Evolutionary conservation across 1,140 invertebrate genomes (phyloP).

Genomic region (Rhizoglyphus robini): DNA sequence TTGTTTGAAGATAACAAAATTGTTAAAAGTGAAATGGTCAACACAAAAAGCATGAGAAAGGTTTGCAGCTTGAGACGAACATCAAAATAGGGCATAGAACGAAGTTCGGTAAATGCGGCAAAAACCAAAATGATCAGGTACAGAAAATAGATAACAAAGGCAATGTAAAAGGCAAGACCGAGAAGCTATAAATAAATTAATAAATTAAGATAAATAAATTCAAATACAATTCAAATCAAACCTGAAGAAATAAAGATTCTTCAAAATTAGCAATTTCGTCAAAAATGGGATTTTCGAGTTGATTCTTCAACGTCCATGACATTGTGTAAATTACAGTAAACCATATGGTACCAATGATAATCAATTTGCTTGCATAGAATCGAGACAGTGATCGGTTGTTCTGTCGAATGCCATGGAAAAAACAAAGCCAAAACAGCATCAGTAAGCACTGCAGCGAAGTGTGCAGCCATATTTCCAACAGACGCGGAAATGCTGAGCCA

Average conservation of each 20-base stretch:
- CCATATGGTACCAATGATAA: slow-evolving; percentile 76
- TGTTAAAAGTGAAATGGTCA: slow-evolving; percentile 59
- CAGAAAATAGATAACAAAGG: slow-evolving; percentile 64
- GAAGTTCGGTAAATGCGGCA: slow-evolving; percentile 77
- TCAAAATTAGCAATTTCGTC: slow-evolving; percentile 49
- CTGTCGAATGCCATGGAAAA: slow-evolving; percentile 69
- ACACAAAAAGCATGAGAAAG: slow-evolving; percentile 63
- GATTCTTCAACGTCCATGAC: slow-evolving; percentile 76
- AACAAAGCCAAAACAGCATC: slow-evolving; percentile 82
- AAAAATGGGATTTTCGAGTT: slow-evolving; percentile 77
- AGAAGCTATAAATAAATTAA: slow-evolving; percentile 33
- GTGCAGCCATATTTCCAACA: slow-evolving; percentile 78
- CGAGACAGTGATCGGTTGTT: slow-evolving; percentile 66
- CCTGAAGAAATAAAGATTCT: slow-evolving; percentile 2
- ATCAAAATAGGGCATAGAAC: slow-evolving; percentile 94
- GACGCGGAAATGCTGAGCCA: slow-evolving; percentile 74
- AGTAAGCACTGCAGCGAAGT: slow-evolving; percentile 72
- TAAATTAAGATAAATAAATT: neutral
- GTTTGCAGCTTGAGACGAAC: slow-evolving; percentile 80
- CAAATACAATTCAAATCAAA: neutral
- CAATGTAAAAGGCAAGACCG: slow-evolving; percentile 71
- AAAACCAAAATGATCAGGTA: slow-evolving; percentile 71
- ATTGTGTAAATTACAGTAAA: slow-evolving; percentile 65
- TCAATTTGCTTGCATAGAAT: slow-evolving; percentile 81
- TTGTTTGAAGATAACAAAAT: slow-evolving; percentile 14